These are phyloP conservation scores for Isotomurus palustris DNA, from an alignment of 2,888 invertebrate species.

Conservation along the genomic window DNA sequence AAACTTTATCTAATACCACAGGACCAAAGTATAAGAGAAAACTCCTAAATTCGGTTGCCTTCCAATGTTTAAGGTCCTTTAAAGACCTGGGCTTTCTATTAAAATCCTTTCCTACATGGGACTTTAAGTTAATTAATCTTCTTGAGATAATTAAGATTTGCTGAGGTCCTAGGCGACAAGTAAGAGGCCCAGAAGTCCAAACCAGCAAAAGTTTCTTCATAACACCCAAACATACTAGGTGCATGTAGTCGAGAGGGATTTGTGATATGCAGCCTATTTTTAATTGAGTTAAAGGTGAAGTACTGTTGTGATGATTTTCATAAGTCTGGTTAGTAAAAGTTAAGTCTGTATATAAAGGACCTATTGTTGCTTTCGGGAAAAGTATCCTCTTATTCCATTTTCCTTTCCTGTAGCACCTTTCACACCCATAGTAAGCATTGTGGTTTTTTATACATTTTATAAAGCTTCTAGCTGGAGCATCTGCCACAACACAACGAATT, in stretches of 20 bases:
- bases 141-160: slow-evolving; percentile 4
- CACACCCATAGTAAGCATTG: slow-evolving; percentile 12
- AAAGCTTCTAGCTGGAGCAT: slow-evolving; percentile 5
- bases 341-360: slow-evolving; percentile 11
- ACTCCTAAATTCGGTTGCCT: slow-evolving; percentile 22
- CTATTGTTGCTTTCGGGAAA: neutral
- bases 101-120: slow-evolving; percentile 14
- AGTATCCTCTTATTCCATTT: neutral
- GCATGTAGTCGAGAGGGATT: slow-evolving; percentile 48
- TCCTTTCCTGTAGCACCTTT: slow-evolving; percentile 10
- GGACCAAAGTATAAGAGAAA: slow-evolving; percentile 25
- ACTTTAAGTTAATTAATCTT: slow-evolving; percentile 3
- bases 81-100: slow-evolving; percentile 14
- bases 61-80: slow-evolving; percentile 17
- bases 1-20: neutral
- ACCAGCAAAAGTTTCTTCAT: slow-evolving; percentile 45
- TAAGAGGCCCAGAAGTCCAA: slow-evolving; percentile 42
- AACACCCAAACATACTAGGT: slow-evolving; percentile 47
- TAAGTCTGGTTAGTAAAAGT: slow-evolving; percentile 24
- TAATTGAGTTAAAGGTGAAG: slow-evolving; percentile 36
- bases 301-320: slow-evolving; percentile 29
- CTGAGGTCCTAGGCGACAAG: slow-evolving; percentile 3
- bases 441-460: slow-evolving; percentile 4
- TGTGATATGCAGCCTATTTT: slow-evolving; percentile 44
- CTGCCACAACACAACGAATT: neutral